phyloP scores from a whole-genome alignment of 2,888 invertebrate genomes.

The Cactoblastis cactorum region DNA sequence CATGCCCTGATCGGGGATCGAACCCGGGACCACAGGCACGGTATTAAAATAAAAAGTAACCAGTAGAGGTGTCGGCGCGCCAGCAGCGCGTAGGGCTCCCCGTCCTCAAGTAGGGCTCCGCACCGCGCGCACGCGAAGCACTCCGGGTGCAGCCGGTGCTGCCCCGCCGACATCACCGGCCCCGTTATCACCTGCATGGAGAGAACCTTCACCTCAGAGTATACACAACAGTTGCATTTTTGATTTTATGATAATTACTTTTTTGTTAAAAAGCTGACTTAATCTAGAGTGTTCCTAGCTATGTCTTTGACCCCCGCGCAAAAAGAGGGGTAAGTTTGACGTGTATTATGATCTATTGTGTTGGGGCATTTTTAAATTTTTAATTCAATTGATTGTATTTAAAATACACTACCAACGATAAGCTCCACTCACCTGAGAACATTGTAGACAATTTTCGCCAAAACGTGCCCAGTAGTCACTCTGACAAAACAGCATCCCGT shows the following conservation, averaged over 20 bases:
- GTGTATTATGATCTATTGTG: too few species aligned
- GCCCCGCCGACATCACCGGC: conserved; percentile 96
- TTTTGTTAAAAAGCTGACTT: too few species aligned
- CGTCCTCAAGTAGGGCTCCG: conserved; percentile 91
- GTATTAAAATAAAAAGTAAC: not conserved
- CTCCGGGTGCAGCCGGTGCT: conserved; percentile 97
- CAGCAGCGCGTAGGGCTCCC: conserved; percentile 94
- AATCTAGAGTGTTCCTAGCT: too few species aligned
- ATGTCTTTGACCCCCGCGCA: too few species aligned
- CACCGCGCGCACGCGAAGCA: conserved; percentile 94
- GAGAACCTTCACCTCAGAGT: too few species aligned
- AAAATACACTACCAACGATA: too few species aligned
- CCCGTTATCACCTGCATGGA: conserved; percentile 86
- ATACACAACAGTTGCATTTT: too few species aligned
- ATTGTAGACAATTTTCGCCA: conserved; percentile 94
- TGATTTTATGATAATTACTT: too few species aligned
- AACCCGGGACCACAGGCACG: not conserved
- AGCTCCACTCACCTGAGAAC: conserved; percentile 84
- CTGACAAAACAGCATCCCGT: conserved; percentile 92
- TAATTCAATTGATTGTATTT: too few species aligned
- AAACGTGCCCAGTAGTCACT: conserved; percentile 93
- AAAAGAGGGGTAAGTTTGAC: too few species aligned
- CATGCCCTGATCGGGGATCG: too few species aligned
- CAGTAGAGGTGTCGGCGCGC: conserved; percentile 60
- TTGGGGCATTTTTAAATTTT: too few species aligned